Evolutionary conservation across 2,888 invertebrate species (phyloP), one percentile per base, ranked within the genome.

Genomic region (Watsonalla binaria): DNA sequence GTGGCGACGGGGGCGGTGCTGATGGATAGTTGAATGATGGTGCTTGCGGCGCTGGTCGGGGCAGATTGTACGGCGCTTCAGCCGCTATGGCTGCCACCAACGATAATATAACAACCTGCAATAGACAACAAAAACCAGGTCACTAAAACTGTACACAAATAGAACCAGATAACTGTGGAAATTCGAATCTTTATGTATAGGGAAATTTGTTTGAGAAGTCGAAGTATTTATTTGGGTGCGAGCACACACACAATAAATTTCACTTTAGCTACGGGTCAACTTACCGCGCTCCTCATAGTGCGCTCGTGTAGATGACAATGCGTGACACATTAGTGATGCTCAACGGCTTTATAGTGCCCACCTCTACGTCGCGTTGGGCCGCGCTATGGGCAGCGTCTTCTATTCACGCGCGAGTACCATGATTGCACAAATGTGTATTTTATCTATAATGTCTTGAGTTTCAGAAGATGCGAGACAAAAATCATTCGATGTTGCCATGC

Each of bases 241-340:
- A 60, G 52, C 62, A 70, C 70, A 66, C 66, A 76, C 67, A 67
- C 63, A 68, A 65, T 24, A 24, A 24, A 24, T 76, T 86, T 85
- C 83, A 82, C 83, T 82, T 76, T 78, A 68, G 63, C 59, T 57
- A 55, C 58, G 59, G 66, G 65, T 75, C 49, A 49, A 90, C 90
- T 89, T 76, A 90, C 90, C 87, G 84, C 84, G 74, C 76, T 80
- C 74, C 78, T 84, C 90, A 89, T 89, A 66, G 73, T 76, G 68
- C 63, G 71, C 65, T 65, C 72, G 74, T 74, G 78, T 67, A 73
- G 70, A 72, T 66, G 71, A 68, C 70, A 74, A 76, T 85, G 82
- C 86, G 80, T 78, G 74, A 63, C 62, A 60, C 60, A 55, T 66
- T 59, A 51, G 60, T 62, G 63, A 63, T 62, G 67, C 70, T 67